Evolutionary conservation across 1,140 invertebrate genomes (phyloP), one percentile per base, ranked within the genome.

Genomic region (Steinernema feltiae): DNA sequence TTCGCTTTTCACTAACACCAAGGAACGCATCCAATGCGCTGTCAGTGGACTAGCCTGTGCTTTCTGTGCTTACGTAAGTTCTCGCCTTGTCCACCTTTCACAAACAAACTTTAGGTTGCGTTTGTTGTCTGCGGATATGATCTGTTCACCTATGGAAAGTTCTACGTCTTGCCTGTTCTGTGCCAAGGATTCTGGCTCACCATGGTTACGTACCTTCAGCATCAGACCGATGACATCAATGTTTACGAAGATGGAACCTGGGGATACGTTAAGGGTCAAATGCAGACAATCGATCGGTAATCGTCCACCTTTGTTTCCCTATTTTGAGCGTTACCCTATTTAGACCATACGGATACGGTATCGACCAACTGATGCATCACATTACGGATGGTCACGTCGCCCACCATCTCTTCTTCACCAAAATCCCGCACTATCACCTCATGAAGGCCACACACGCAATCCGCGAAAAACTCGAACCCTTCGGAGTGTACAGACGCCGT

Each of bases 161-260:
- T 87, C 79, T 88, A 88, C 74, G 76, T 87, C 24, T 80, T 87
- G 30, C 88, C 88, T 2, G 71, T 84, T 29, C 76, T 87, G 27
- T 82, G 87, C 73, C 87, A 88, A 78, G 87, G 79, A 30, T 85
- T 81, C 29, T 84, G 80, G 81, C 80, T 83, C 0, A 83, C 87
- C 48, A 85, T 88, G 74, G 86, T 88, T 35, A 88, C 88, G 2
- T 88, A 88, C 74, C 82, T 88, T 17, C 88, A 88, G 77, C 88
- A 88, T 80, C 84, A 83, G 32, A 86, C 86, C 53, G 85, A 79
- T 15, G 83, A 86, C 30, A 86, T 87, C 69, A 83, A 88, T n/a
- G 87, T 88, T 83, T 88, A 87, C 73, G 83, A 86, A 15, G 85
- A 88, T 32, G 80, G 81, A 24, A 81, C 81, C 15, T 88, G 88